Evolutionary conservation across 2,797 vertebrate genomes (phyloP), one percentile per base, ranked within the genome.

Genomic region (Mormyrus proboscirostris): DNA sequence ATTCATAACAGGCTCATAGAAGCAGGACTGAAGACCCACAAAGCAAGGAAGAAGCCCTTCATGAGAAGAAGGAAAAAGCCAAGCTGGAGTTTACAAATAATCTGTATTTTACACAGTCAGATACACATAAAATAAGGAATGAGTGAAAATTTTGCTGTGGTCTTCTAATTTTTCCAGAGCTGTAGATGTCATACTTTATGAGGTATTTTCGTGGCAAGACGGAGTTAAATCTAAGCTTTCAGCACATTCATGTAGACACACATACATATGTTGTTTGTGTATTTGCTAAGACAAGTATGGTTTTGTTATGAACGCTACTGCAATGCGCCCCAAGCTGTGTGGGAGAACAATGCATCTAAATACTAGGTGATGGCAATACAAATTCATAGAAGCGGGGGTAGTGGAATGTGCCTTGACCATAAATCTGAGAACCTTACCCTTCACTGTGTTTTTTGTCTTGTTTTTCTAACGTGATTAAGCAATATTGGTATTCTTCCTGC

Each of bases 361-460:
- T 82, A 47, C 6, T 47, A 82, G 76, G 76, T 1, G 41, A 82
- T 47, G 41, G 19, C 76, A 47, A 44, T 3, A 47, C 38, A 22
- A 47, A 82, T 47, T 82, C 14, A 82, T n/a, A 25, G 38, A 19
- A 79, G 76, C 0, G 3, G 16, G 41, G 38, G 41, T 22, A 47
- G 76, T 9, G 41, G 41, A 82, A 82, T 82, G 38, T 4, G 33
- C 38, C 59, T 87, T 38, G 86, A 65, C 87, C 94, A 96, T 96
- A 95, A 96, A 96, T 96, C 95, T 96, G 93, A 62, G 91, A 92
- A 95, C 94, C 92, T 91, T 93, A 93, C 94, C 93, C 92, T 93
- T 94, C 93, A 93, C 73, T 44, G 29, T 38, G 44, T 83, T 83
- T n/a, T 47, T 76, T 38, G 3, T 22, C 33, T 33, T 25, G 29